Evolutionary conservation across 1,140 invertebrate species (phyloP), one percentile per base, ranked within the genome.

Genomic region (Amphibalanus amphitrite): DNA sequence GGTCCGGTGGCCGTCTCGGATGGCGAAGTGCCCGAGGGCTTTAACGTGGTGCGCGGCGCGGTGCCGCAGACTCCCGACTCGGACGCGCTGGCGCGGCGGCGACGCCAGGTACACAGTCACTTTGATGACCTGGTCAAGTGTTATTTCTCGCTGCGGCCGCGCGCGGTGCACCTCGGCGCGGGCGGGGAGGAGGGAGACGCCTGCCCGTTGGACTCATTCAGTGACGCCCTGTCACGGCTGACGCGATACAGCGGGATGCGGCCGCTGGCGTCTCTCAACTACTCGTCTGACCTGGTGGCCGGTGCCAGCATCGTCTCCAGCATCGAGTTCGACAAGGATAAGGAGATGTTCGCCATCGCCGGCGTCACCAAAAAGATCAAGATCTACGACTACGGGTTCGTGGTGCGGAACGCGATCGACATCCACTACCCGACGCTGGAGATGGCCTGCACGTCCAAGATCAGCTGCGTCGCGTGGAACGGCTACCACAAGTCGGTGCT

Each of bases 321-420:
- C 75, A 96, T 98, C 75, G 95, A 97, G 81, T 98, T 98, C 82
- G 94, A 98, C 78, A 93, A 95, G 80, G 94, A 97, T 79, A 90
- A 92, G 79, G 94, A 97, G 82, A 93, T 89, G 81, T 97, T 98
- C 82, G 95, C 94, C 0, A 95, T 97, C 75, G 95, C 94, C 67
- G 95, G 95, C 25, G 93, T 98, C 0, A 96, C 94, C 0, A 96
- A 95, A 78, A 86, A 92, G 72, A 97, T 98, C 59, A 96, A 97
- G 81, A 88, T 96, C 28, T 91, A 93, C 83, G 93, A 97, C 78
- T 97, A 93, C 81, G 86, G 87, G 33, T 85, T 86, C 69, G 91
- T 97, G 23, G 87, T 96, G 69, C 84, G 89, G 64, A 92, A 94
- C 78, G 83, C 85, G 0, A 86, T 91, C 20, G 91, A 93, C 78